A percentile compares a stretch with the other conserved stretches of the same genome.
Evolutionary conservation across 2,888 invertebrate genomes (phyloP).

Genomic region (Gortyna flavago): DNA sequence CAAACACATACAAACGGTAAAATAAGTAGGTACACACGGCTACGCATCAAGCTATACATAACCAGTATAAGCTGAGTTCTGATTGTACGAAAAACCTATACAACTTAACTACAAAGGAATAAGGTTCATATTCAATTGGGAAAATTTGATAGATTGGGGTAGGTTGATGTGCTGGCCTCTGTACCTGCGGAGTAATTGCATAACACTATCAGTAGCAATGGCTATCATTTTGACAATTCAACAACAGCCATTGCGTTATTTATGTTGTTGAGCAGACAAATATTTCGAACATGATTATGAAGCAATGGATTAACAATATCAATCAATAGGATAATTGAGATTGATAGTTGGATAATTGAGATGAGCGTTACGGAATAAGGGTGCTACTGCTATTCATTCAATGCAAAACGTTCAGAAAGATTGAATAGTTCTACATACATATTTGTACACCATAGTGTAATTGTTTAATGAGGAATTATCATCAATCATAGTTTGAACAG

Average conservation of each 20-base stretch:
- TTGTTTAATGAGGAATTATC: conserved; percentile 28
- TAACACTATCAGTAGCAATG: too few relatives aligned
- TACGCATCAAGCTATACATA: too few relatives aligned
- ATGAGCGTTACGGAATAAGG: background rate
- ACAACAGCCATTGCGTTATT: too few relatives aligned
- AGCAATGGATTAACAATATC: background rate
- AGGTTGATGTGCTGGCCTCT: too few relatives aligned
- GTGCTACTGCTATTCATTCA: conserved; percentile 1
- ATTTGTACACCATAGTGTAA: conserved; percentile 10
- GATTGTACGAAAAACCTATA: too few relatives aligned
- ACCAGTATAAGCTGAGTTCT: too few relatives aligned
- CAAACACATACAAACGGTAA: background rate
- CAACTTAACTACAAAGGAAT: too few relatives aligned
- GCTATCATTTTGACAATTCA: too few relatives aligned
- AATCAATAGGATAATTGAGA: background rate
- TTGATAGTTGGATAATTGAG: background rate
- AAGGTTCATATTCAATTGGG: too few relatives aligned
- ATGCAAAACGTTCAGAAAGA: conserved; percentile 9
- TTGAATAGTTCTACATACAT: background rate
- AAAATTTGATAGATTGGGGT: too few relatives aligned
- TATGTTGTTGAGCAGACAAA: background rate
- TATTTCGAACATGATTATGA: background rate
- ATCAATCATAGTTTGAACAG: conserved; percentile 11
- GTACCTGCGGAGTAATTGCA: too few relatives aligned
- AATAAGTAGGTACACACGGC: background rate